Evolutionary conservation across 2,797 vertebrate species (phyloP).

Genomic region (Chanos chanos): DNA sequence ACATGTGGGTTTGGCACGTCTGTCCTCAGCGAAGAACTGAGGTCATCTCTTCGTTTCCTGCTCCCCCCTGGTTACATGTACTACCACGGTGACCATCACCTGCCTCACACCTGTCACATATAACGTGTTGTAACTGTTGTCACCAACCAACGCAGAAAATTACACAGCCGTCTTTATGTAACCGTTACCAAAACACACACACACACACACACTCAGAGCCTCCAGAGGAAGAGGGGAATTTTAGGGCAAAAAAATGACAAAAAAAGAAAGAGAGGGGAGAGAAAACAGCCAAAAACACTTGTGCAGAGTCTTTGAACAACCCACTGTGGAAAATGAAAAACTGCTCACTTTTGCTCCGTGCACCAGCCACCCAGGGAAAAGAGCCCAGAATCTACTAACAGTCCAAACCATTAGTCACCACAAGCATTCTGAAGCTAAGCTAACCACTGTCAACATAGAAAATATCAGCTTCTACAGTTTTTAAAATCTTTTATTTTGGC

Average conservation of each 20-base stretch:
- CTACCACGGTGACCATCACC: conserved; percentile 37
- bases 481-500: too few relatives aligned
- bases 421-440: too few relatives aligned
- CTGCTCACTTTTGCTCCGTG: background rate
- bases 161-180: conserved; percentile 40
- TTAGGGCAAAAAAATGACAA: conserved; percentile 12
- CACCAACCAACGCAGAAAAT: background rate
- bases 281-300: conserved; percentile 13
- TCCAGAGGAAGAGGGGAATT: conserved; percentile 36
- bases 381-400: too few relatives aligned
- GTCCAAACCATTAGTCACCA: too few relatives aligned
- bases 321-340: conserved; percentile 35
- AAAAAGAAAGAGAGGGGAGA: background rate
- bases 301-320: conserved; percentile 24
- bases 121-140: conserved; percentile 44
- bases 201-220: background rate
- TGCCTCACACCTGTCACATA: conserved; percentile 41
- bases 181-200: conserved; percentile 40
- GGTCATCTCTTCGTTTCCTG: conserved; percentile 53
- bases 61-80: conserved; percentile 12
- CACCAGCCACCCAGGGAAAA: too few relatives aligned
- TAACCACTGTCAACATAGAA: too few relatives aligned
- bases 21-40: conserved; percentile 38
- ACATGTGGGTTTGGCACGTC: conserved; percentile 23
- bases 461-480: too few relatives aligned